Evolutionary conservation across 2,113 vertebrate genomes (phyloP), one percentile per base, ranked within the genome.

Genomic region (Desmodus rotundus): DNA sequence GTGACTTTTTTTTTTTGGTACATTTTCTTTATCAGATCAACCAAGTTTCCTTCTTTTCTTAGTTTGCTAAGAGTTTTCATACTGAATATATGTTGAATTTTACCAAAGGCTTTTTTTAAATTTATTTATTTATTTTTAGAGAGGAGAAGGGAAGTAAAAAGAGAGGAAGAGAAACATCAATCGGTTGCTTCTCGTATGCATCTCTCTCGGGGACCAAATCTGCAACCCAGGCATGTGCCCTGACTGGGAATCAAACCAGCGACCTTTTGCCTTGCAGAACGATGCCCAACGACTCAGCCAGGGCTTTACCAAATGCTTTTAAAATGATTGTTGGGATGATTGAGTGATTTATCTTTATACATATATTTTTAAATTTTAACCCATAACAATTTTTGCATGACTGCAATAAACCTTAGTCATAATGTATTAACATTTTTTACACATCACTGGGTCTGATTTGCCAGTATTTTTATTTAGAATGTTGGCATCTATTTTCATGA

Each of bases 381-480:
- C 14, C 76, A 73, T 78, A 47, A 78, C 50, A 67, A 70, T 73
- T 73, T 19, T 50, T 89, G 26, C 12, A 14, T 76, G 73, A 68
- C 43, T 41, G 22, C 61, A 95, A 31, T 73, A 81, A n/a, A 52
- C 38, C 77, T 90, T 68, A 70, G 47, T 92, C 11, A n/a, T 89
- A 38, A 61, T 65, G 83, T 94, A 50, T 92, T 93, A 73, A 73
- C 13, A 31, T 31, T 38, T 88, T 58, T 86, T 83, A 38, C 19
- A 36, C 20, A 36, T 52, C 68, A 74, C 81, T 81, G 31, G 43
- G 47, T 92, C 82, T 94, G 72, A 89, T 82, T 95, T 87, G 54
- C 73, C 65, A 78, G 47, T 89, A 68, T 78, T 56, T 68, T 96
- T 95, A 47, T 92, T 94, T 89, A 80, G 81, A 58, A 72, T 65